A percentile compares a stretch with the other conserved stretches of the same genome.
These are phyloP conservation scores for Medauroidea extradentata DNA, from an alignment of 1,140 invertebrate species.

Conservation along the genomic window DNA sequence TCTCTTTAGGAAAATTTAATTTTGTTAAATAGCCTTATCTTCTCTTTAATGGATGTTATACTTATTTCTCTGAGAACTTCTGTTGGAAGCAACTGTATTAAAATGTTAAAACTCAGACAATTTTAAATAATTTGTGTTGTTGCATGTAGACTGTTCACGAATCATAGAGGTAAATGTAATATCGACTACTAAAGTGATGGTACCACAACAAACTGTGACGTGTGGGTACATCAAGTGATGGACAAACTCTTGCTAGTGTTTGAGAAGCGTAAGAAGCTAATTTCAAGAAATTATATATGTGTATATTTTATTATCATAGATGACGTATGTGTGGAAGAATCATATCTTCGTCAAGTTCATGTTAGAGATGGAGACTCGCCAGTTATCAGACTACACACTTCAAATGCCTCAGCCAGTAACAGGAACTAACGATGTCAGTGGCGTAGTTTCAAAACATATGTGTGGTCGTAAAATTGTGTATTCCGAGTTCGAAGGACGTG, in stretches of 20 bases:
- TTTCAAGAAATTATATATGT: slow-evolving; percentile 11
- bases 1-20: background rate
- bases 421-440: background rate
- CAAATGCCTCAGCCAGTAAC: slow-evolving; percentile 18
- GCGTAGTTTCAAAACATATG: too few species aligned
- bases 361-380: background rate
- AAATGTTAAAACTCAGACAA: background rate
- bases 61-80: too few species aligned
- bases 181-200: background rate
- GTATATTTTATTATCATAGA: slow-evolving; percentile 16
- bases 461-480: too few species aligned
- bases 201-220: background rate
- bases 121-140: background rate
- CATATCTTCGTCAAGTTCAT: slow-evolving; percentile 12
- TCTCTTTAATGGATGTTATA: too few species aligned
- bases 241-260: background rate
- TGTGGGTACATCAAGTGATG: slow-evolving; percentile 2
- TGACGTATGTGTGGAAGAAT: slow-evolving; percentile 12
- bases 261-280: background rate
- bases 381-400: background rate
- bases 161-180: background rate
- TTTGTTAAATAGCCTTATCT: too few species aligned
- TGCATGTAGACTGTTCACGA: background rate
- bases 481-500: too few species aligned
- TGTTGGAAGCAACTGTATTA: too few species aligned